Percentiles rank a stretch among this genome's conserved stretches.
Conservation (phyloP, 2,797 vertebrate species). For the Hypotaenidia okinawae region DNA sequence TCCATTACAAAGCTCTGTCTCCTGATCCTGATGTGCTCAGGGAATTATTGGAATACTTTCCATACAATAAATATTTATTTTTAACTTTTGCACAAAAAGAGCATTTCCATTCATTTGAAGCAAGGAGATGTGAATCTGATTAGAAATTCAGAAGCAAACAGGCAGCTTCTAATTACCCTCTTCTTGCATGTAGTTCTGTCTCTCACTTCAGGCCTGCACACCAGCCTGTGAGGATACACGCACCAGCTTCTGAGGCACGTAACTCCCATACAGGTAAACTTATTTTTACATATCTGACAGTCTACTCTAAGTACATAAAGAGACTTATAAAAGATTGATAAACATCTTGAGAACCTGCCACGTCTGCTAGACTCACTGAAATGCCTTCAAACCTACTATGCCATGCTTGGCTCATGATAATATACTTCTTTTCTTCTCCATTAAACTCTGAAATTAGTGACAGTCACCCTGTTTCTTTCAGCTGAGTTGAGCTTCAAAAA, state of each 20-base stretch:
- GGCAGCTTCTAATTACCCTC: not conserved
- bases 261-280: not conserved
- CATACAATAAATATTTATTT: conserved; percentile 22
- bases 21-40: not conserved
- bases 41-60: not conserved
- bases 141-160: not conserved
- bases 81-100: not conserved
- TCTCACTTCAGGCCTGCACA: not conserved
- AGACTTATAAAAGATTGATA: not conserved
- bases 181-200: not conserved
- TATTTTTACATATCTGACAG: not conserved
- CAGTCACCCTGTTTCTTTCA: not conserved
- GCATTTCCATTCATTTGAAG: not conserved
- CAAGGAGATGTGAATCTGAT: not conserved
- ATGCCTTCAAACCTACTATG: not conserved
- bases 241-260: not conserved
- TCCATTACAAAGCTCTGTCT: not conserved
- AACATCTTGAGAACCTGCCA: not conserved
- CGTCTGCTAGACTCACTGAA: not conserved
- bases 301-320: not conserved
- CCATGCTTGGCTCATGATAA: not conserved
- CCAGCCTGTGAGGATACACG: not conserved
- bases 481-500: not conserved
- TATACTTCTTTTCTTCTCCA: not conserved
- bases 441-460: not conserved